A percentile compares a stretch with the other conserved stretches of the same genome.
Conservation (phyloP, 2,888 invertebrate genomes). For the Orthosia incerta region DNA sequence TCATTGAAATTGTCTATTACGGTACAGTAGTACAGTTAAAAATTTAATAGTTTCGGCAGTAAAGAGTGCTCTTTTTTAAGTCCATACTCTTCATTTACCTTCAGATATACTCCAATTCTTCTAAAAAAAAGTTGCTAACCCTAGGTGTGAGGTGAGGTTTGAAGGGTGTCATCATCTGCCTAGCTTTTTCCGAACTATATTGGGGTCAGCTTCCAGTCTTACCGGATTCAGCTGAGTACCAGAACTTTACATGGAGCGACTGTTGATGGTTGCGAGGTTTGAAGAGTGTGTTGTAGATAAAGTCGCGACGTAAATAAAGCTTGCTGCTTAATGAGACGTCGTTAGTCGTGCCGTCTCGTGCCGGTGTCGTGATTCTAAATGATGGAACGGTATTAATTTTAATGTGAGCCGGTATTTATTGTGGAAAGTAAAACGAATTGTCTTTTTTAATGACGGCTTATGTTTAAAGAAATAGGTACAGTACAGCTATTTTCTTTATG, state of each 20-base stretch:
- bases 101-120: not conserved
- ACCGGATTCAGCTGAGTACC: no score
- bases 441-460: conserved; percentile 3
- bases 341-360: conserved; percentile 51
- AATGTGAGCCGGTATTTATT: conserved; percentile 24
- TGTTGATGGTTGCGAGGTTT: no score
- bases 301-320: conserved; percentile 61
- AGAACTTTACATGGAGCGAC: no score
- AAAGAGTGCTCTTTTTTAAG: no score
- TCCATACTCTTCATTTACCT: no score
- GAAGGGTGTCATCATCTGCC: no score
- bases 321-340: conserved; percentile 57
- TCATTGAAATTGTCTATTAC: no score
- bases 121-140: not conserved
- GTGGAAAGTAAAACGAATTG: conserved; percentile 11
- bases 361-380: conserved; percentile 43
- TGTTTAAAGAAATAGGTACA: not conserved
- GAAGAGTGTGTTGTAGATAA: conserved; percentile 49
- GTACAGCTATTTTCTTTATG: no score
- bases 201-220: no score
- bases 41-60: no score
- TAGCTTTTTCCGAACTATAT: no score
- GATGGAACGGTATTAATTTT: conserved; percentile 47
- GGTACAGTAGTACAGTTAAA: no score
- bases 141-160: conserved; percentile 6